Evolutionary conservation across 2,888 invertebrate genomes (phyloP).

Genomic region (Melitaea athalia): DNA sequence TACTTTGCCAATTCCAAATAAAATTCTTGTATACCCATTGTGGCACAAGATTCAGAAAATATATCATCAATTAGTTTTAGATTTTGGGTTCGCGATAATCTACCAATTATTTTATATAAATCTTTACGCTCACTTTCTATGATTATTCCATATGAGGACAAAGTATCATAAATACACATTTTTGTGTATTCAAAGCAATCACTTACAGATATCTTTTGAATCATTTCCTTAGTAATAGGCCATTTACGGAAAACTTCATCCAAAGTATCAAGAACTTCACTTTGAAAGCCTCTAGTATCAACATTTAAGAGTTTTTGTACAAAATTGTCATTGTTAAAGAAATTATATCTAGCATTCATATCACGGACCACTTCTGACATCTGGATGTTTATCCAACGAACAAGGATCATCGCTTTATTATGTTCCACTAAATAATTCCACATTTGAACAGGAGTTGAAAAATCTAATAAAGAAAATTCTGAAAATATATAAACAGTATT

Average conservation of each 20-base stretch:
- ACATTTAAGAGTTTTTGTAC: conserved; percentile 69
- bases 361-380: conserved; percentile 77
- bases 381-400: conserved; percentile 83
- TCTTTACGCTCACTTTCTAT: conserved; percentile 81
- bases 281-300: conserved; percentile 68
- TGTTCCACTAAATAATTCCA: conserved; percentile 84
- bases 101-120: conserved; percentile 80
- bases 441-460: conserved; percentile 76
- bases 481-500: conserved; percentile 32
- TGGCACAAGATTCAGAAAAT: conserved; percentile 75
- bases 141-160: conserved; percentile 85
- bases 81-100: conserved; percentile 83
- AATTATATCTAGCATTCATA: conserved; percentile 73
- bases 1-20: conserved; percentile 78
- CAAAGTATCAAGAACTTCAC: conserved; percentile 67
- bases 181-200: conserved; percentile 77
- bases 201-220: conserved; percentile 73
- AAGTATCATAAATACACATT: conserved; percentile 82
- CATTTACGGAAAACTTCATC: conserved; percentile 79
- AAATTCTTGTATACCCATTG: conserved; percentile 75
- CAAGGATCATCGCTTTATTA: conserved; percentile 82
- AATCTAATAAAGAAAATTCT: conserved; percentile 79
- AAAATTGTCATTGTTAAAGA: conserved; percentile 73
- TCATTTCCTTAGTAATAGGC: conserved; percentile 82
- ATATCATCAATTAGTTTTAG: conserved; percentile 80